phyloP scores from a whole-genome alignment of 2,113 vertebrate genomes.

The Cynopterus brachyotis region DNA sequence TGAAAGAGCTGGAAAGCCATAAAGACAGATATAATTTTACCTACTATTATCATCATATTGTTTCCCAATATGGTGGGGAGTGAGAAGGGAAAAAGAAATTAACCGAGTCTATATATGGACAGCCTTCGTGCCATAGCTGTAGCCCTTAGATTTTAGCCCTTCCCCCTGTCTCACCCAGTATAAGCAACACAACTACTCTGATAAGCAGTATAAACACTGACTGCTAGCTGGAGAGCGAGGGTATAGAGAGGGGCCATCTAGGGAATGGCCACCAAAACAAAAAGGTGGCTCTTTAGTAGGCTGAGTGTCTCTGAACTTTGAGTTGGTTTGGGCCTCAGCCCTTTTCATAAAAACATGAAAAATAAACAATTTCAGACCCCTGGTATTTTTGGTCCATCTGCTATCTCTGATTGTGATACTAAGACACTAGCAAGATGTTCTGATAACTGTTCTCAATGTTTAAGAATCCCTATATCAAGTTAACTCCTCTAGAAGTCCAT shows the following conservation, averaged over 20 bases:
- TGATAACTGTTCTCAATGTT: neutral
- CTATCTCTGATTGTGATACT: neutral
- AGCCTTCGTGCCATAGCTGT: neutral
- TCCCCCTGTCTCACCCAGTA: too few relatives aligned
- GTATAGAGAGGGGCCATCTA: neutral
- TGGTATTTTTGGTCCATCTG: neutral
- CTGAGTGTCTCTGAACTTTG: neutral
- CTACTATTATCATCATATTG: neutral
- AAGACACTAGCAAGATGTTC: neutral
- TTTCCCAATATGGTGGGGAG: neutral
- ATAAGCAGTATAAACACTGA: neutral
- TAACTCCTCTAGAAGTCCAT: neutral
- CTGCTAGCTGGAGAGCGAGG: neutral
- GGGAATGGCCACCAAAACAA: neutral
- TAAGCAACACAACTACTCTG: neutral
- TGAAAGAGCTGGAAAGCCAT: neutral
- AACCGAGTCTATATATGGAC: neutral
- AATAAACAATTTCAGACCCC: neutral
- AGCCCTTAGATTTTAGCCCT: neutral
- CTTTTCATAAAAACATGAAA: slow-evolving; percentile 19
- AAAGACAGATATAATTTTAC: neutral
- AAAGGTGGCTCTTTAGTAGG: neutral
- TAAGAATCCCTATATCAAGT: neutral
- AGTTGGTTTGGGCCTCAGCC: neutral
- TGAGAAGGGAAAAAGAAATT: neutral